phyloP scores from a whole-genome alignment of 1,140 invertebrate species.

The Lerema accius region DNA sequence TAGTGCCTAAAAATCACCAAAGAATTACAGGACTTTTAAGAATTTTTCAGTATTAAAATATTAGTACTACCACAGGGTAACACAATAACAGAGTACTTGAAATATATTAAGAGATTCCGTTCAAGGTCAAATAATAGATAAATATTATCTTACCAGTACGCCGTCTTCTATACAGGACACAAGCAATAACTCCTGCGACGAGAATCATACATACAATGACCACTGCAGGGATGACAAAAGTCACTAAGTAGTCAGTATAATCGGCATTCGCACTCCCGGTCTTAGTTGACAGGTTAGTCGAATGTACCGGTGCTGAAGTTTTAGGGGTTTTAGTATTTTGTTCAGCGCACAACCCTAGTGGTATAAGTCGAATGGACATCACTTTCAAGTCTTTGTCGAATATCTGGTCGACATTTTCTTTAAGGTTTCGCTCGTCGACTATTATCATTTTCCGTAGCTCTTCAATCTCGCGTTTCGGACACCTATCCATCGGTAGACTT shows the following conservation, averaged over 20 bases:
- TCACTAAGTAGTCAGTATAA: conserved; percentile 94
- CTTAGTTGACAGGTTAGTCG: conserved; percentile 51
- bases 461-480: conserved; percentile 90
- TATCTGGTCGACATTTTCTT: conserved; percentile 86
- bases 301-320: conserved; percentile 48
- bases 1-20: background rate
- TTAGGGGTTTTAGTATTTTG: conserved; percentile 79
- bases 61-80: no score
- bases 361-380: conserved; percentile 87
- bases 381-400: conserved; percentile 92
- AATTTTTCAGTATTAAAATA: background rate
- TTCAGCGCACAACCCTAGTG: conserved; percentile 88
- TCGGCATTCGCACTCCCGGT: conserved; percentile 77
- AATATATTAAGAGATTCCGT: no score
- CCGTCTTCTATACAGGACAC: conserved; percentile 92
- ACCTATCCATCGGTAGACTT: conserved; percentile 84
- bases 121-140: conserved; percentile 34
- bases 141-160: conserved; percentile 88
- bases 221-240: conserved; percentile 94
- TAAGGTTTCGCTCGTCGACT: conserved; percentile 84
- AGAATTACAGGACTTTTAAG: background rate
- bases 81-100: no score
- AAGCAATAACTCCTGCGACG: conserved; percentile 93
- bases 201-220: conserved; percentile 95
- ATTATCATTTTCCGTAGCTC: conserved; percentile 87